Conservation (phyloP, 2,797 vertebrate genomes). For the Agapornis canus region DNA sequence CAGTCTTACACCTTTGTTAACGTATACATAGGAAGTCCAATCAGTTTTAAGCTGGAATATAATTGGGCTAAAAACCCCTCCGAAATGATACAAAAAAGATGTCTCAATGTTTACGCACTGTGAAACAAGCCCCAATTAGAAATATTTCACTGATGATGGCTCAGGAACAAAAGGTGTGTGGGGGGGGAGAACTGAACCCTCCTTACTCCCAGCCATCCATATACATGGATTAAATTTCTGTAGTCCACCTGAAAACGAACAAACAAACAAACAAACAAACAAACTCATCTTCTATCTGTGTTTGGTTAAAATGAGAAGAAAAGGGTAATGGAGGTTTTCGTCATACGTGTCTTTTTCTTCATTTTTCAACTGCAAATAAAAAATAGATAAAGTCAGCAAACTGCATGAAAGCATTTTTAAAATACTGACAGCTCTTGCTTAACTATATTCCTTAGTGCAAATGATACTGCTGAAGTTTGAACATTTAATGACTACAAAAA, state of each 20-base stretch:
- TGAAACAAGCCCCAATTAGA: not conserved
- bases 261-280: not conserved
- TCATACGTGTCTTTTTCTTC: constrained; percentile 90
- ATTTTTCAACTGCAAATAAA: constrained; percentile 87
- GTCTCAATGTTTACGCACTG: not conserved
- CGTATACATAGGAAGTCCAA: not conserved
- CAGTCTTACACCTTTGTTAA: constrained; percentile 8
- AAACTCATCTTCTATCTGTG: constrained; percentile 61
- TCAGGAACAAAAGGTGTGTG: not conserved
- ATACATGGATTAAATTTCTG: not conserved
- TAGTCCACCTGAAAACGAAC: not conserved
- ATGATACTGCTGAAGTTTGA: not conserved
- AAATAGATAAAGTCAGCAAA: constrained; percentile 52
- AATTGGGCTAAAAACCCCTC: not conserved
- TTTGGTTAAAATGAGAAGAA: constrained; percentile 89
- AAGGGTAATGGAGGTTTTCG: constrained; percentile 94
- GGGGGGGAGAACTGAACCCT: not conserved
- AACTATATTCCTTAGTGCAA: not conserved
- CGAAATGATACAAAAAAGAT: not conserved
- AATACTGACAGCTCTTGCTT: not conserved
- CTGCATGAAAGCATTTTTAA: constrained; percentile 29
- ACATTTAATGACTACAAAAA: not conserved
- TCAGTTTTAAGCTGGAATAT: not conserved
- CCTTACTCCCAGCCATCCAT: not conserved
- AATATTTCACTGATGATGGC: not conserved